These are phyloP conservation scores for Drosophila takahashii DNA, from an alignment of 1,140 invertebrate genomes.

Conservation along the genomic window DNA sequence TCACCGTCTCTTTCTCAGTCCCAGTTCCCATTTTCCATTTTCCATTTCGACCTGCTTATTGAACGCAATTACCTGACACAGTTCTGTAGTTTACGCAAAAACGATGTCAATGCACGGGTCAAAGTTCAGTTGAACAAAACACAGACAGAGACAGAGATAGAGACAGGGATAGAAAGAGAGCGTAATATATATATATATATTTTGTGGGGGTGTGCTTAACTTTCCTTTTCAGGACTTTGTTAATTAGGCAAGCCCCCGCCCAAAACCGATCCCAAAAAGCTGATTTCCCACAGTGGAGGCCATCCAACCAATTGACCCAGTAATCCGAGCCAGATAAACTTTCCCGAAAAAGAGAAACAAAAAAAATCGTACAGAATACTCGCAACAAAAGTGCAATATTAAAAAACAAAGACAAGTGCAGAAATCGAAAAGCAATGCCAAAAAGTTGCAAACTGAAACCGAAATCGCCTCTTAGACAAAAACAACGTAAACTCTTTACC, in stretches of 20 bases:
- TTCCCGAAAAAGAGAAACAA: slow-evolving; percentile 16
- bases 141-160: slow-evolving; percentile 8
- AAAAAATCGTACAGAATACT: not conserved
- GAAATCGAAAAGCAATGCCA: slow-evolving; percentile 71
- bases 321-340: slow-evolving; percentile 62
- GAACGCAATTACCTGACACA: slow-evolving; percentile 80
- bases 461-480: slow-evolving; percentile 29
- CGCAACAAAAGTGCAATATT: slow-evolving; percentile 47
- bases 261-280: slow-evolving; percentile 33
- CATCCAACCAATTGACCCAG: slow-evolving; percentile 61
- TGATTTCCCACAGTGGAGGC: slow-evolving; percentile 18
- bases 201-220: slow-evolving; percentile 8
- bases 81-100: slow-evolving; percentile 61
- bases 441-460: slow-evolving; percentile 54
- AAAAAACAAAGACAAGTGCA: slow-evolving; percentile 48
- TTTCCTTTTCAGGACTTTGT: slow-evolving; percentile 65
- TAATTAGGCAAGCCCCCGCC: slow-evolving; percentile 63
- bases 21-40: slow-evolving; percentile 23
- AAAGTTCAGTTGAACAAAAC: slow-evolving; percentile 56
- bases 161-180: not conserved
- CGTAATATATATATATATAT: not conserved
- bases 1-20: slow-evolving; percentile 8
- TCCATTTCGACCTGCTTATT: slow-evolving; percentile 73
- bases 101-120: slow-evolving; percentile 76
- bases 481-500: not conserved